Evolutionary conservation across 2,888 invertebrate species (phyloP).

Genomic region (Octodonta nipae): DNA sequence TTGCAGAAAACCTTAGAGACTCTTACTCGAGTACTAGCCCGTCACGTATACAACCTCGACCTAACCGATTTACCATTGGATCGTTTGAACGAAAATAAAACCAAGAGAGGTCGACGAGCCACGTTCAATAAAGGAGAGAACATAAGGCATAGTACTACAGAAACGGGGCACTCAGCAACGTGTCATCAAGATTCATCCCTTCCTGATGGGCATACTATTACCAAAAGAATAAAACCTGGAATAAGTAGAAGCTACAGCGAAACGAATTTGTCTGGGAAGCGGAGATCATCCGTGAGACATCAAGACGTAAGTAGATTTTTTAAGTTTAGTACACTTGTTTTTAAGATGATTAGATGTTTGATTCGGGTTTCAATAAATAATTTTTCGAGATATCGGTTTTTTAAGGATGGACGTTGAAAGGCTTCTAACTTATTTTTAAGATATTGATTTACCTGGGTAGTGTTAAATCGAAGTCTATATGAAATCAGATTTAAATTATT

Average conservation of each 20-base stretch:
- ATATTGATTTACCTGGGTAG: too few species aligned
- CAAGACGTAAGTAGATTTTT: slow-evolving; percentile 17
- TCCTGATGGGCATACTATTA: slow-evolving; percentile 9
- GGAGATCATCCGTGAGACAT: slow-evolving; percentile 6
- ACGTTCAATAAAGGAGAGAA: slow-evolving; percentile 28
- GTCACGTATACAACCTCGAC: slow-evolving; percentile 90
- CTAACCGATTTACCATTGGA: slow-evolving; percentile 74
- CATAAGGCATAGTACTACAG: slow-evolving; percentile 22
- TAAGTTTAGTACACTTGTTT: background rate
- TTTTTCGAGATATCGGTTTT: too few species aligned
- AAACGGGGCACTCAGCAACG: slow-evolving; percentile 20
- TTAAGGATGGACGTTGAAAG: too few species aligned
- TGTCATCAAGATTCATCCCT: slow-evolving; percentile 19
- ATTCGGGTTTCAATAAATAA: too few species aligned
- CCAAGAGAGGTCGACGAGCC: slow-evolving; percentile 43
- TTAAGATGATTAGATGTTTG: too few species aligned
- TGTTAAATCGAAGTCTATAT: too few species aligned
- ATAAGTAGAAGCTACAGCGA: slow-evolving; percentile 43
- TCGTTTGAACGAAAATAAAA: slow-evolving; percentile 64
- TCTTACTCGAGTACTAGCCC: slow-evolving; percentile 81
- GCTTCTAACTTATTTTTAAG: too few species aligned
- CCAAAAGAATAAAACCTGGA: slow-evolving; percentile 22
- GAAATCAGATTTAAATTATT: too few species aligned
- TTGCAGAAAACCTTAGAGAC: slow-evolving; percentile 89
- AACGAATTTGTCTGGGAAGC: slow-evolving; percentile 37